Percentiles rank a stretch among this genome's conserved stretches.
phyloP scores from a whole-genome alignment of 1,140 invertebrate species.

The Reticulitermes speratus region DNA sequence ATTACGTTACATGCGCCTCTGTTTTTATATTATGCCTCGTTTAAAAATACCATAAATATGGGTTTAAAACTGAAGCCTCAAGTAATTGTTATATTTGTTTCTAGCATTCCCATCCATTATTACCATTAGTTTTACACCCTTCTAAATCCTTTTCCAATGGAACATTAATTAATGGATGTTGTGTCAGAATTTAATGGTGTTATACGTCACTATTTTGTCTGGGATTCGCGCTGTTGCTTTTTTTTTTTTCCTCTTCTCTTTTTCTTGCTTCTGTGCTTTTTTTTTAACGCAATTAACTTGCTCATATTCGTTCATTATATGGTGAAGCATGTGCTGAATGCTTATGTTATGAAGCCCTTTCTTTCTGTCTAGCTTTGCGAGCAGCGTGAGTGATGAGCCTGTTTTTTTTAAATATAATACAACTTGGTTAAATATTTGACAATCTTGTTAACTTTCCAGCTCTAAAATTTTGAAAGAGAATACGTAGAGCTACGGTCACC shows the following conservation, averaged over 20 bases:
- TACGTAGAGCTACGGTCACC: background rate
- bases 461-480: background rate
- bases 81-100: too few relatives aligned
- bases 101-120: too few relatives aligned
- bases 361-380: background rate
- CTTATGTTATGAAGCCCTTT: background rate
- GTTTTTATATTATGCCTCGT: too few relatives aligned
- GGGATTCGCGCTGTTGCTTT: background rate
- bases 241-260: background rate
- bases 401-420: background rate
- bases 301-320: background rate
- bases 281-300: slow-evolving; percentile 14
- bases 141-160: background rate
- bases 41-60: too few relatives aligned
- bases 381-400: background rate
- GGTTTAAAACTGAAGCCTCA: too few relatives aligned
- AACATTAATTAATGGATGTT: slow-evolving; percentile 19
- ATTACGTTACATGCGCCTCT: too few relatives aligned
- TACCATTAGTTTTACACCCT: background rate
- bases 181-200: slow-evolving; percentile 1
- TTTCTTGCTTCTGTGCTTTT: background rate
- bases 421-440: background rate
- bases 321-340: background rate
- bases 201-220: background rate
- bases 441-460: background rate